Evolutionary conservation across 2,797 vertebrate genomes (phyloP).

Genomic region (Molothrus ater): DNA sequence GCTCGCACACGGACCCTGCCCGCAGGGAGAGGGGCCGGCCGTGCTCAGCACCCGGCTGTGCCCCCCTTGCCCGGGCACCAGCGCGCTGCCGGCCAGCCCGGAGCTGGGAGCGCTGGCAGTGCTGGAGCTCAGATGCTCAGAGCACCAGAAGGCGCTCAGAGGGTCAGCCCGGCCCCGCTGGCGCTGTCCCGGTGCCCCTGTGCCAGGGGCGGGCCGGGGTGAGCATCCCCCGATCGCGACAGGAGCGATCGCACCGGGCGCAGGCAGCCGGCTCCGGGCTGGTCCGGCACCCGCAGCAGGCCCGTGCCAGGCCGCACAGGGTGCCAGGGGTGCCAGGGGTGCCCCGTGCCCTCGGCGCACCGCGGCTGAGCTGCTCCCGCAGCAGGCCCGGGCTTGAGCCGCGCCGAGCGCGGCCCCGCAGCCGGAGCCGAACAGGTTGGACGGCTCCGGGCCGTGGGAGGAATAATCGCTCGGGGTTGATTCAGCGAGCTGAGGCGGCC

Average conservation of each 20-base stretch:
- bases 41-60: fast-evolving
- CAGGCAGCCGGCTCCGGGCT: fast-evolving
- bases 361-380: no score
- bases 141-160: fast-evolving
- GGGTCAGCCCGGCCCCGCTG: background rate
- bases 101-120: fast-evolving
- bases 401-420: background rate
- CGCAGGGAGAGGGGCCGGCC: fast-evolving
- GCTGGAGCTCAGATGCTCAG: background rate
- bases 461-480: slow-evolving; percentile 37
- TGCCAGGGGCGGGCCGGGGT: fast-evolving
- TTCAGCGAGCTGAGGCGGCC: slow-evolving; percentile 18
- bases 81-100: fast-evolving
- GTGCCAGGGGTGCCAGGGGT: no score
- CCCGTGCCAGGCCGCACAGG: no score
- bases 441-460: slow-evolving; percentile 61
- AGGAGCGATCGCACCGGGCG: fast-evolving
- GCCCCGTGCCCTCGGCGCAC: no score
- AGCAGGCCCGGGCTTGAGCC: slow-evolving; percentile 50
- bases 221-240: fast-evolving
- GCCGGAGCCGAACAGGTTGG: slow-evolving; percentile 59
- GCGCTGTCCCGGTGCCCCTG: no score
- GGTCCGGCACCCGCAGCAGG: background rate
- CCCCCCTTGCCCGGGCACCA: fast-evolving
- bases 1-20: background rate